Evolutionary conservation across 1,140 invertebrate species (phyloP).

Genomic region (Lepidurus couesii): DNA sequence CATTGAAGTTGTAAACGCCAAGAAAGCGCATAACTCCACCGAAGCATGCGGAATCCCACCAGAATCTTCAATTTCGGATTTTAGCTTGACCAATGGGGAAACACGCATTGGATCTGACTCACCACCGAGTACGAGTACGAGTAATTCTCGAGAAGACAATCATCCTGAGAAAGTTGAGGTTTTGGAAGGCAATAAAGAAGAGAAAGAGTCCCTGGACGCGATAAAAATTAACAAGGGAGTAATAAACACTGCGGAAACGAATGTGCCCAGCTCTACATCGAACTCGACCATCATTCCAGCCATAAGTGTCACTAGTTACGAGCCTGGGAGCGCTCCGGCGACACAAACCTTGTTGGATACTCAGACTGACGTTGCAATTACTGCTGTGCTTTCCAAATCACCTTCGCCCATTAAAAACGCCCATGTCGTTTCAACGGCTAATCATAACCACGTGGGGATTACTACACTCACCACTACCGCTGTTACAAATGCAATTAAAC

Average conservation of each 20-base stretch:
- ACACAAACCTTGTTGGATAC: background rate
- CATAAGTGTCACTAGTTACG: constrained; percentile 4
- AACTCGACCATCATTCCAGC: background rate
- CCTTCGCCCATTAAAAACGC: background rate
- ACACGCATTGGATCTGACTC: background rate
- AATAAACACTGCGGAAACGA: background rate
- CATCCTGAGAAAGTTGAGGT: background rate
- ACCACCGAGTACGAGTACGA: background rate
- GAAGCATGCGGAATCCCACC: background rate
- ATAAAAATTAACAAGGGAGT: background rate
- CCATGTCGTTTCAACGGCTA: background rate
- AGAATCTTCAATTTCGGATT: background rate
- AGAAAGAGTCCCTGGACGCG: background rate
- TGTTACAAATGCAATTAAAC: background rate
- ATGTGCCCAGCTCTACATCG: background rate
- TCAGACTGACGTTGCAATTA: background rate
- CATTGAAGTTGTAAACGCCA: background rate
- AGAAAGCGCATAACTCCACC: background rate
- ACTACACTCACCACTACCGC: background rate
- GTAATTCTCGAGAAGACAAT: background rate
- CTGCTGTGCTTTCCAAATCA: background rate
- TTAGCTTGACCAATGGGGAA: background rate
- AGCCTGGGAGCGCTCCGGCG: background rate
- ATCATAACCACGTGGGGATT: constrained; percentile 3
- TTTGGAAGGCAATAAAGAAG: background rate